Conservation (phyloP, 2,888 invertebrate genomes). For the Drosophila borealis region DNA sequence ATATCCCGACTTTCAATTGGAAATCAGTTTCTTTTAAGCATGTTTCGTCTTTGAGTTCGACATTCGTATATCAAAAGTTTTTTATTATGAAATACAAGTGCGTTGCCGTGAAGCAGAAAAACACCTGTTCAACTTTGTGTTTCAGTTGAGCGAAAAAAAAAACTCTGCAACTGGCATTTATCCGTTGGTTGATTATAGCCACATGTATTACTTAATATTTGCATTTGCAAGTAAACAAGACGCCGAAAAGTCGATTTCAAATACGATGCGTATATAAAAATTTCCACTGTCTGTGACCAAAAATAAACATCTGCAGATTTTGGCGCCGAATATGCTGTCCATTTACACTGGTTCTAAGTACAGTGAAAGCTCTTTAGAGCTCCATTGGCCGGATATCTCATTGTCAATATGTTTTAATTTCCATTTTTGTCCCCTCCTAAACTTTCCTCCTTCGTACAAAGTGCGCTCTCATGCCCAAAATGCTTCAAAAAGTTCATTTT, state of each 20-base stretch:
- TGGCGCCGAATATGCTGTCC: slow-evolving; percentile 1
- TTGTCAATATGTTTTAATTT: too few relatives aligned
- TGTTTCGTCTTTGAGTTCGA: neutral
- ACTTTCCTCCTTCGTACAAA: too few relatives aligned
- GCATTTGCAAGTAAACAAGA: slow-evolving; percentile 27
- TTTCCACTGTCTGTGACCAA: slow-evolving; percentile 39
- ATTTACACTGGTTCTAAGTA: neutral
- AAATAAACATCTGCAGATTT: slow-evolving; percentile 43
- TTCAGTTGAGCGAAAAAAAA: slow-evolving; percentile 13
- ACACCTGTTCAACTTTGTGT: slow-evolving; percentile 45
- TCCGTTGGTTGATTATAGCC: slow-evolving; percentile 8
- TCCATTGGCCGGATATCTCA: too few relatives aligned
- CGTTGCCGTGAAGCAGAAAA: slow-evolving; percentile 12
- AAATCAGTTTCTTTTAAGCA: neutral
- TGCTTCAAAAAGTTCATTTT: too few relatives aligned
- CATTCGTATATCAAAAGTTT: slow-evolving; percentile 6
- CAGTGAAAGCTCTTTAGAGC: neutral
- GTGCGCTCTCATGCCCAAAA: too few relatives aligned
- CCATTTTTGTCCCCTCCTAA: too few relatives aligned
- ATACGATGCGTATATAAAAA: slow-evolving; percentile 32
- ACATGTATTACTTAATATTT: slow-evolving; percentile 47
- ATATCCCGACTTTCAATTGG: neutral
- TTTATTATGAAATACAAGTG: slow-evolving; percentile 1
- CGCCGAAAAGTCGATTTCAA: slow-evolving; percentile 23
- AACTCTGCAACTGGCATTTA: slow-evolving; percentile 3